These are phyloP conservation scores for Agriopis marginaria DNA, from an alignment of 2,888 invertebrate genomes.

Conservation along the genomic window DNA sequence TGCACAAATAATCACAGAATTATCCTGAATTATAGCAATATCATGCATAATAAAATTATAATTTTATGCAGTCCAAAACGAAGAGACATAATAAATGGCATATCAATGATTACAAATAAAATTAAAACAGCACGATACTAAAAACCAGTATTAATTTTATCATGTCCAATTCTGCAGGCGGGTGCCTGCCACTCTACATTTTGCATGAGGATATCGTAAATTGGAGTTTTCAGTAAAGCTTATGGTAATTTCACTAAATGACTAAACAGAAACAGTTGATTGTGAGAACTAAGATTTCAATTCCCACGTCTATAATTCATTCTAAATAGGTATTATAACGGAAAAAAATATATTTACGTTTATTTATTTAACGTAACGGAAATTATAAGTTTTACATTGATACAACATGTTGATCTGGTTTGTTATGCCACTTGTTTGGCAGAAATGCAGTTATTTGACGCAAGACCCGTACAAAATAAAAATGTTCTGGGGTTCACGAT, in stretches of 20 bases:
- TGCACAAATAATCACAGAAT: neutral
- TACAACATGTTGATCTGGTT: neutral
- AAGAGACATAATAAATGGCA: slow-evolving; percentile 19
- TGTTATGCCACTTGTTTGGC: neutral
- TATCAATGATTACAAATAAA: slow-evolving; percentile 24
- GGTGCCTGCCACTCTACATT: slow-evolving; percentile 10
- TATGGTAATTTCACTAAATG: slow-evolving; percentile 14
- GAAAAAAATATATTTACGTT: neutral
- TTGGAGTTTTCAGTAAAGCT: slow-evolving; percentile 16
- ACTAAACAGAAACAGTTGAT: slow-evolving; percentile 10
- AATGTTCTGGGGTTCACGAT: neutral
- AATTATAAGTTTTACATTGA: neutral
- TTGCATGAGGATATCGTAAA: slow-evolving; percentile 16
- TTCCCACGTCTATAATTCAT: slow-evolving; percentile 29
- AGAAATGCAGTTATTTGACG: neutral
- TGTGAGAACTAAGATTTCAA: slow-evolving; percentile 12
- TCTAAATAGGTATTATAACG: slow-evolving; percentile 26
- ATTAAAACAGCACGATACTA: slow-evolving; percentile 19
- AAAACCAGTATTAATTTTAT: slow-evolving; percentile 20
- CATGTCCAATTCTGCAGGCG: slow-evolving; percentile 5
- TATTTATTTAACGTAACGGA: neutral
- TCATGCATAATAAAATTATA: slow-evolving; percentile 8
- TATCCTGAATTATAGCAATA: slow-evolving; percentile 13
- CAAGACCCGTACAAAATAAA: neutral
- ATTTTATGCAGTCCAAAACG: slow-evolving; percentile 13